Percentiles rank a stretch among this genome's conserved stretches.
These are phyloP conservation scores for Scomberomorus guttatus DNA, from an alignment of 2,797 vertebrate genomes.

Conservation along the genomic window DNA sequence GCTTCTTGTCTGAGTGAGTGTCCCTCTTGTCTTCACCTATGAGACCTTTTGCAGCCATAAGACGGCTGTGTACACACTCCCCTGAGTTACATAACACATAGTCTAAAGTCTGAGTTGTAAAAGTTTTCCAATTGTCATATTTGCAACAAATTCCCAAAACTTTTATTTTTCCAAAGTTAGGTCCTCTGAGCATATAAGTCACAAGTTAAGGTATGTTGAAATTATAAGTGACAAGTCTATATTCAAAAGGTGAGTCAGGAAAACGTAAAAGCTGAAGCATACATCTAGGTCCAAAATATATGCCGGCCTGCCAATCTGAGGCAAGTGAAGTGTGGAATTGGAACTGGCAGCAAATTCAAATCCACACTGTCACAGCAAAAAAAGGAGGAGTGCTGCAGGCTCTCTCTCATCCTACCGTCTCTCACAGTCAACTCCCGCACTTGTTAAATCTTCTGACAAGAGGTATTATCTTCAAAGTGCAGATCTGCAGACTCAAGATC, in stretches of 20 bases:
- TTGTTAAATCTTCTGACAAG: conserved; percentile 76
- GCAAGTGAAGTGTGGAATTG: conserved; percentile 77
- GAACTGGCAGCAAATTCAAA: conserved; percentile 77
- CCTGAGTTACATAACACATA: conserved; percentile 20
- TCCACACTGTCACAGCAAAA: conserved; percentile 68
- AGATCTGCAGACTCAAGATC: conserved; percentile 50
- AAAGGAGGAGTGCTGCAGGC: conserved; percentile 69
- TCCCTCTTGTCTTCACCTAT: conserved; percentile 35
- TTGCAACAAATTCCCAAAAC: background rate
- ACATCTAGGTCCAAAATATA: conserved; percentile 51
- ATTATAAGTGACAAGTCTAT: conserved; percentile 27
- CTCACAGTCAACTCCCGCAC: conserved; percentile 64
- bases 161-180: background rate
- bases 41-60: conserved; percentile 32
- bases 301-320: conserved; percentile 52
- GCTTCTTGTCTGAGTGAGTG: conserved; percentile 32
- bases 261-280: conserved; percentile 35
- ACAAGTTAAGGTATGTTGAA: conserved; percentile 10
- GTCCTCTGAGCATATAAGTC: background rate
- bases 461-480: conserved; percentile 75
- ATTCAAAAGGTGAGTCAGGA: conserved; percentile 39
- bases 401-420: conserved; percentile 58
- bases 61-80: background rate
- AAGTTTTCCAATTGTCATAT: conserved; percentile 18
- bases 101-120: conserved; percentile 2